phyloP scores from a whole-genome alignment of 2,888 invertebrate genomes.

The Gerris lacustris region DNA sequence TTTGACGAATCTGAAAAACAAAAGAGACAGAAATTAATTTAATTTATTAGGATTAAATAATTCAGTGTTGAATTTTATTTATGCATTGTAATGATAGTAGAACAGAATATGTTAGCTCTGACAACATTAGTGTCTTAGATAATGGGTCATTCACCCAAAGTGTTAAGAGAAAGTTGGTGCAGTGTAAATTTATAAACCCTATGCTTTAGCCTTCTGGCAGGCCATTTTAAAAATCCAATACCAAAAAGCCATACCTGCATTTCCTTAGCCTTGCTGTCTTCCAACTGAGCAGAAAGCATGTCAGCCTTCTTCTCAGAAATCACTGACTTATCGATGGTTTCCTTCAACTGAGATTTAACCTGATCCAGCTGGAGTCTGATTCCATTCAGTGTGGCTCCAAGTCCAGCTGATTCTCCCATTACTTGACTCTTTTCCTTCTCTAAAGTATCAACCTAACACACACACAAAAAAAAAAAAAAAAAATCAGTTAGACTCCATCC shows the following conservation, averaged over 20 bases:
- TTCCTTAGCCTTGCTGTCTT: constrained; percentile 49
- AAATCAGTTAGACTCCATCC: background rate
- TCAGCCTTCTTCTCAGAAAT: constrained; percentile 53
- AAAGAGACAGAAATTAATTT: background rate
- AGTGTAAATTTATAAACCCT: too few relatives aligned
- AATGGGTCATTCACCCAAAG: too few relatives aligned
- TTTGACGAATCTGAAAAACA: constrained; percentile 58
- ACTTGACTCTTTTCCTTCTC: constrained; percentile 37
- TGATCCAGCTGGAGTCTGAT: constrained; percentile 45
- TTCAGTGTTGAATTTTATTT: too few relatives aligned
- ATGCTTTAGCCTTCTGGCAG: too few relatives aligned
- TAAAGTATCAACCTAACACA: constrained; percentile 23
- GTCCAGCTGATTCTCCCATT: background rate
- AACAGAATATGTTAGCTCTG: too few relatives aligned
- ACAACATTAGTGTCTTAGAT: too few relatives aligned
- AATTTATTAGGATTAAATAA: too few relatives aligned
- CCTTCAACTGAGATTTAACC: constrained; percentile 47
- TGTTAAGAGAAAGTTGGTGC: too few relatives aligned
- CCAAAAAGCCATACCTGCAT: constrained; percentile 33
- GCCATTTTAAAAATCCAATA: too few relatives aligned
- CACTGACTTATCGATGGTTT: constrained; percentile 33
- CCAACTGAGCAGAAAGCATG: constrained; percentile 52
- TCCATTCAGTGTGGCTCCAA: constrained; percentile 16
- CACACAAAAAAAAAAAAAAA: background rate
- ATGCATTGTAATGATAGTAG: too few relatives aligned